A percentile compares a stretch with the other conserved stretches of the same genome.
These are phyloP conservation scores for Tetanocera ferruginea DNA, from an alignment of 2,888 invertebrate genomes.

Conservation along the genomic window DNA sequence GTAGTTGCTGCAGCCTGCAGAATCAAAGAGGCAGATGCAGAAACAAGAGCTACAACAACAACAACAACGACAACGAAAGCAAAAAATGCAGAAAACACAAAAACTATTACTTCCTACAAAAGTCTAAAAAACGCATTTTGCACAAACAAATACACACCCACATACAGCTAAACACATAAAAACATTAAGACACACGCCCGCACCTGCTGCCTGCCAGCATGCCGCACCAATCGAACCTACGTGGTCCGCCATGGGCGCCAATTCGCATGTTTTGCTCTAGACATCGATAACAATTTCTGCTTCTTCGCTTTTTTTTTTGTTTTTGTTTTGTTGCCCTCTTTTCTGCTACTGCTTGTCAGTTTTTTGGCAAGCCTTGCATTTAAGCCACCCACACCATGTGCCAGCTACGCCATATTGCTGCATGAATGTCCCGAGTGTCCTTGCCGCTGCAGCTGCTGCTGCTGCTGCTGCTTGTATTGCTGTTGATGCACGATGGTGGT, in stretches of 20 bases:
- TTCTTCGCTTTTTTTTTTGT: neutral
- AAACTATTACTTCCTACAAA: constrained; percentile 4
- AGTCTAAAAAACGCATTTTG: constrained; percentile 50
- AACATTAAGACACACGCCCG: constrained; percentile 25
- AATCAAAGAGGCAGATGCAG: constrained; percentile 21
- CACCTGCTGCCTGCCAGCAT: neutral
- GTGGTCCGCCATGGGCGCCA: neutral
- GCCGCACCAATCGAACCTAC: constrained; percentile 20
- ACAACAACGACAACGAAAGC: constrained; percentile 3
- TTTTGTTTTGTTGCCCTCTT: neutral
- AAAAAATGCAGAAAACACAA: constrained; percentile 17
- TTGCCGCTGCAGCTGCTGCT: constrained; percentile 1
- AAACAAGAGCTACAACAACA: constrained; percentile 38
- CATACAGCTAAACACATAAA: neutral
- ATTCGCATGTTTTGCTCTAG: constrained; percentile 36
- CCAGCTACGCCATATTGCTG: neutral
- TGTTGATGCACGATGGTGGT: constrained; percentile 40
- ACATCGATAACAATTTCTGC: constrained; percentile 32
- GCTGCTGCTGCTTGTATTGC: neutral
- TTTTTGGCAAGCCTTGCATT: constrained; percentile 28
- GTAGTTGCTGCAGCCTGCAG: neutral
- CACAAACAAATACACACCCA: too few species aligned
- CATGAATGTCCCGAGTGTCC: constrained; percentile 31
- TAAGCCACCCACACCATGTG: neutral
- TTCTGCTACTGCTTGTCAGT: constrained; percentile 12